These are phyloP conservation scores for Sarotherodon lohbergeri DNA, from an alignment of 2,113 vertebrate species.

Conservation along the genomic window DNA sequence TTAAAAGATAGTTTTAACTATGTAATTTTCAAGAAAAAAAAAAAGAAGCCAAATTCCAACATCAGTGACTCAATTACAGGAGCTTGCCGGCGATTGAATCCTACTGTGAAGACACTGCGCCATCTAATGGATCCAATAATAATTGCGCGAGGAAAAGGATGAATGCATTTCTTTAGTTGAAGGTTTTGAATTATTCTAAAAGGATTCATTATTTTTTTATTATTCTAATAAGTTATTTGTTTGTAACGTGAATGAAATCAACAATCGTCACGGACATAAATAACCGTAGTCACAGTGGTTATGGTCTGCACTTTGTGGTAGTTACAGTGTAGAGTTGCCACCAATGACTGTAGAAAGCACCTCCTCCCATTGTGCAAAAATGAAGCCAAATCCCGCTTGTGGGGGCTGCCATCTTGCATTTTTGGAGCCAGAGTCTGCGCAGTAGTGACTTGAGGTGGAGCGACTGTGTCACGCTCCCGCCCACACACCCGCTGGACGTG, in stretches of 20 bases:
- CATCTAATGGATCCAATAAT: slow-evolving; percentile 27
- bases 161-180: not conserved
- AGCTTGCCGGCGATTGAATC: not conserved
- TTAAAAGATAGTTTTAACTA: not conserved
- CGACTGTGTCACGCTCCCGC: no score
- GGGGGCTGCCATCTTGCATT: no score
- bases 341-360: not conserved
- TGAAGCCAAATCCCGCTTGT: not conserved
- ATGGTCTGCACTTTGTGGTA: not conserved
- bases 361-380: not conserved
- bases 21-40: not conserved
- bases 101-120: not conserved
- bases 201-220: not conserved
- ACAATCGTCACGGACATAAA: not conserved
- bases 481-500: no score
- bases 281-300: not conserved
- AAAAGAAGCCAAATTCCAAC: not conserved
- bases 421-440: no score
- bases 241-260: not conserved
- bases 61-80: not conserved
- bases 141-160: not conserved
- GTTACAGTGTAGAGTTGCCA: not conserved
- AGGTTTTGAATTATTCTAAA: not conserved
- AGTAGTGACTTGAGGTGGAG: no score
- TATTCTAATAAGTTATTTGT: not conserved